These are phyloP conservation scores for Ips nitidus DNA, from an alignment of 1,140 invertebrate genomes.

Conservation along the genomic window DNA sequence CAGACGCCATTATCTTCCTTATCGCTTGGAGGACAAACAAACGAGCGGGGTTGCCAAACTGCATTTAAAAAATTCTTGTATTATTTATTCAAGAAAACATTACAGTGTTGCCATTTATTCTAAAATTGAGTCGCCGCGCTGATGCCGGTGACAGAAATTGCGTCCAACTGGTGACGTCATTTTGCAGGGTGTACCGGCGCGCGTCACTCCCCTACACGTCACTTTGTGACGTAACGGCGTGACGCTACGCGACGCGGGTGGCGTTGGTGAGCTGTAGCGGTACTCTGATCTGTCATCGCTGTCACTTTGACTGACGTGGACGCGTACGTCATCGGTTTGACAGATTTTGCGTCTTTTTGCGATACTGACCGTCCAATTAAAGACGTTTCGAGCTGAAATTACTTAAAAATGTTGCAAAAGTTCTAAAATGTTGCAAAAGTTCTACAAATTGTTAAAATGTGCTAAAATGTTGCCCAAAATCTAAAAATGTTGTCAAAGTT, in stretches of 20 bases:
- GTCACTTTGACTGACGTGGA: constrained; percentile 25
- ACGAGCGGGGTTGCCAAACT: too few species aligned
- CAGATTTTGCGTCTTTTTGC: neutral
- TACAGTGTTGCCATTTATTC: constrained; percentile 24
- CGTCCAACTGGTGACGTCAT: constrained; percentile 40
- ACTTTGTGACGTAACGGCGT: constrained; percentile 42
- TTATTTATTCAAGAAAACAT: neutral
- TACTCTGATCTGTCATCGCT: constrained; percentile 42
- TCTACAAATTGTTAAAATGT: neutral
- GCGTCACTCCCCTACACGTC: constrained; percentile 46
- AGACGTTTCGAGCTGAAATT: neutral
- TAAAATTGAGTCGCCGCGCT: constrained; percentile 44
- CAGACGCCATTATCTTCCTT: too few species aligned
- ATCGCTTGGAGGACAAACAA: too few species aligned
- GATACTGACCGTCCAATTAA: neutral
- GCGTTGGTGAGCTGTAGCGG: constrained; percentile 33
- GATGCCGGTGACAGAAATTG: constrained; percentile 48
- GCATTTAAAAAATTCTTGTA: too few species aligned
- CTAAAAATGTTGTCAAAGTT: neutral
- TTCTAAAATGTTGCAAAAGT: neutral
- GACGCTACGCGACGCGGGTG: constrained; percentile 41
- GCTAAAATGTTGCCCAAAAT: neutral
- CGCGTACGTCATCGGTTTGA: neutral
- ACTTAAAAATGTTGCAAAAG: neutral
- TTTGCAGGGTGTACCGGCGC: constrained; percentile 49